Base-by-base conservation (phyloP, 2,113 vertebrate genomes). In the Otus sunia region DNA sequence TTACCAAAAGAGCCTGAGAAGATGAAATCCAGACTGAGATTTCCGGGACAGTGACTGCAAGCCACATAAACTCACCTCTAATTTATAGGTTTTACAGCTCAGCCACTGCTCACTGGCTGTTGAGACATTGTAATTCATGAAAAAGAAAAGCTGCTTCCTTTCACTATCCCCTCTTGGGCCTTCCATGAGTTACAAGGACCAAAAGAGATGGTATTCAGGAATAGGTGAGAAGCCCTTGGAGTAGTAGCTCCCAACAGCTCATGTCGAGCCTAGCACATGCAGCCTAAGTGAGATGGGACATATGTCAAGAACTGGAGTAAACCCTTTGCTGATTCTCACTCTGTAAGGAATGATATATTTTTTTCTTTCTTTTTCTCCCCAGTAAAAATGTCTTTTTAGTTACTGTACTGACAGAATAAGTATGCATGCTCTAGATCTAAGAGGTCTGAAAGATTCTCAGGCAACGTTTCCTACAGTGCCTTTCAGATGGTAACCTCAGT, bases 111-210 rank as follows among this genome's bases (percentile, higher is more conserved):
- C 1, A 0, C 34, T 77, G 47, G 7, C 2, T n/a, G 19, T 23
- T 66, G 60, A 81, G 47, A 47, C 32, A 45, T 1, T 47, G 14
- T 14, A 81, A 37, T n/a, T 32, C 0, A 0, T 21, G 25, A 21
- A 52, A 76, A 85, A 93, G 3, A 19, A 59, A 56, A 20, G 39
- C 6, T 59, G 1, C 1, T 78, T 49, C 22, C 37, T 91, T 71
- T 20, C 62, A 14, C 1, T 19, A 29, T 9, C 8, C 6, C 4
- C 3, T 67, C 18, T 27, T 62, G 25, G 4, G 6, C 15, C 11
- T 68, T 64, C 41, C 11, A 10, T 64, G 43, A 64, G 18, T n/a
- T 71, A 56, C 0, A 0, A 91, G 29, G 21, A 15, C 32, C n/a
- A 34, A 84, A 74, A 66, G 3, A 86, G 21, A 69, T 2, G 3